phyloP scores from a whole-genome alignment of 2,113 vertebrate species.

The Progne subis region DNA sequence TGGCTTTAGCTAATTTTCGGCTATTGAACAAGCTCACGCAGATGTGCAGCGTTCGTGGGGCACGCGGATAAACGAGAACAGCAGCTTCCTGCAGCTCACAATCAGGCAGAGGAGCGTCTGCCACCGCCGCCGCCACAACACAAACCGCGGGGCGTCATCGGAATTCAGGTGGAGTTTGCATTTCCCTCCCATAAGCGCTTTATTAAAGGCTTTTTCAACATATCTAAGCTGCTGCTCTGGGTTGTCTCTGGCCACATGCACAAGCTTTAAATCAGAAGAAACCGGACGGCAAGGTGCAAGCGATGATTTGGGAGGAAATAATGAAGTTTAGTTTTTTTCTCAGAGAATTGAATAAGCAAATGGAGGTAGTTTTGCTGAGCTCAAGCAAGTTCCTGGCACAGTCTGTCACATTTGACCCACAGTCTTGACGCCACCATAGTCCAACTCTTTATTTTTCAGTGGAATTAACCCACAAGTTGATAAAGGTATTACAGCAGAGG shows the following conservation, averaged over 20 bases:
- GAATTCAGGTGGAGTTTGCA: background rate
- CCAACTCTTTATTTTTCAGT: background rate
- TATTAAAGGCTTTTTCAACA: background rate
- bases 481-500: background rate
- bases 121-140: constrained; percentile 41
- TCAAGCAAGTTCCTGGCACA: background rate
- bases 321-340: background rate
- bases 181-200: background rate
- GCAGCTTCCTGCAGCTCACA: constrained; percentile 49
- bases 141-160: background rate
- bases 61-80: constrained; percentile 30
- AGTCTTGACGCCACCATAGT: background rate
- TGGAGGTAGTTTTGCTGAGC: fast-evolving
- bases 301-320: background rate
- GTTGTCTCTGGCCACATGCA: background rate
- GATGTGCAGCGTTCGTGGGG: background rate
- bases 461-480: background rate
- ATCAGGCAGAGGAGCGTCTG: background rate
- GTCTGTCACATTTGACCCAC: fast-evolving
- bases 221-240: background rate
- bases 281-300: background rate
- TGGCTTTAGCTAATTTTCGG: constrained; percentile 11
- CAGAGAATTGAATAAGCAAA: background rate
- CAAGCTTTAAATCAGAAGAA: background rate
- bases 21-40: background rate